phyloP scores from a whole-genome alignment of 2,113 vertebrate species.

The Grus americana region DNA sequence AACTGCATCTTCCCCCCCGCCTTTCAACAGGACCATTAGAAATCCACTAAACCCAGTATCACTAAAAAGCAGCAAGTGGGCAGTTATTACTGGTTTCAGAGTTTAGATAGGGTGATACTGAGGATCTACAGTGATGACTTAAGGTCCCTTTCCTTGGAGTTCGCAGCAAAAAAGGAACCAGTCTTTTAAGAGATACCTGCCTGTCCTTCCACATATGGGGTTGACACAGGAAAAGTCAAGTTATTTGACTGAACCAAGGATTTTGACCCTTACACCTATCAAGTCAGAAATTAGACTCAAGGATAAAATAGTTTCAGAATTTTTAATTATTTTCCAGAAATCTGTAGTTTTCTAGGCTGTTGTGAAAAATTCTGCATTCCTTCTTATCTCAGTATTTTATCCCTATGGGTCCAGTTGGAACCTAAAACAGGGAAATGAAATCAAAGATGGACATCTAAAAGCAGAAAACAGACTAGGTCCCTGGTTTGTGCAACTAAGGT shows the following conservation, averaged over 20 bases:
- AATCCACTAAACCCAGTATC: not conserved
- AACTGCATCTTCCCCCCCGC: not conserved
- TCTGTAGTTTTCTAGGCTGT: not conserved
- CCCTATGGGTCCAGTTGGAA: not conserved
- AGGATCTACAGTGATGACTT: not conserved
- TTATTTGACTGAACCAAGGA: not conserved
- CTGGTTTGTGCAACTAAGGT: not conserved
- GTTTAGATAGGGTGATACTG: not conserved
- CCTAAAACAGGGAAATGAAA: not conserved
- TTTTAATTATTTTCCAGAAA: not conserved
- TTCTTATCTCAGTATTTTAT: not conserved
- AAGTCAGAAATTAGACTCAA: not conserved
- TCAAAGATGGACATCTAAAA: not conserved
- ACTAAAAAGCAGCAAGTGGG: not conserved
- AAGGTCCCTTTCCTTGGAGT: not conserved
- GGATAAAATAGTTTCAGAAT: not conserved
- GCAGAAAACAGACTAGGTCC: not conserved
- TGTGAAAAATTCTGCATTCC: not conserved
- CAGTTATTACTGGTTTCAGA: not conserved
- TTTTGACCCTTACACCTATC: not conserved
- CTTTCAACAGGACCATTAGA: not conserved
- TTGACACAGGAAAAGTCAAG: not conserved
- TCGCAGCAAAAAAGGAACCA: not conserved
- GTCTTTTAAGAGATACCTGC: not conserved
- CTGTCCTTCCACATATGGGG: fast-evolving